Evolutionary conservation across 2,797 vertebrate genomes (phyloP), one percentile per base, ranked within the genome.

Genomic region (Phylloscopus collybita): DNA sequence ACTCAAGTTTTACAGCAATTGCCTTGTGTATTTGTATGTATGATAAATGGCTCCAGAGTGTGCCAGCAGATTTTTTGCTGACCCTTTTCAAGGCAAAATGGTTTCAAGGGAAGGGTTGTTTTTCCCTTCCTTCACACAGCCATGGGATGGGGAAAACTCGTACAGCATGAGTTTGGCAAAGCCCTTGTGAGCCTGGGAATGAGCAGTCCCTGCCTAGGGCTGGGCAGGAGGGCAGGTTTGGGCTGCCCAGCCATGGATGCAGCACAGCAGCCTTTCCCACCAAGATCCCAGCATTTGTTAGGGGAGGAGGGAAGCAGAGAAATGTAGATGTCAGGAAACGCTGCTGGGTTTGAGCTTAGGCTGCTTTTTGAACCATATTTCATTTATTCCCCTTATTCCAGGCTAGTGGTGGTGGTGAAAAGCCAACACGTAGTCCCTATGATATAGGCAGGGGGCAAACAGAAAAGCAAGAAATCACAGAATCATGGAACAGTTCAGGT

Each of bases 31-130:
- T 94, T 81, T 91, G 91, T 66, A 89, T 54, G 47, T 15, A 5
- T 90, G 94, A 97, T 90, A 72, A 84, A 97, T 83, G 66, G 80
- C 54, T 74, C 27, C n/a, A 34, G 79, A 82, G 53, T 56, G 54
- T 2, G 49, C 73, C 92, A 93, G 95, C 0, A 0, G 36, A 93
- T 40, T 94, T 94, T 89, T 92, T 84, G 54, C 94, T 0, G 2
- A 38, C 74, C n/a, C 45, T 91, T 47, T 78, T 81, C 80, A 84
- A 92, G 60, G 22, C 26, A 84, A 84, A 79, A 36, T 54, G 53
- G 40, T 72, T 84, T 49, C 27, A 53, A 74, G n/a, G 64, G 44
- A 81, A 85, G 32, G 14, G 53, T 30, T 90, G 69, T 88, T 93
- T 93, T 94, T 84, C 2, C 9, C 38, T 86, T 73, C 86, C 51